These are phyloP conservation scores for Ceratina japonica DNA, from an alignment of 1,140 invertebrate genomes.

Conservation along the genomic window DNA sequence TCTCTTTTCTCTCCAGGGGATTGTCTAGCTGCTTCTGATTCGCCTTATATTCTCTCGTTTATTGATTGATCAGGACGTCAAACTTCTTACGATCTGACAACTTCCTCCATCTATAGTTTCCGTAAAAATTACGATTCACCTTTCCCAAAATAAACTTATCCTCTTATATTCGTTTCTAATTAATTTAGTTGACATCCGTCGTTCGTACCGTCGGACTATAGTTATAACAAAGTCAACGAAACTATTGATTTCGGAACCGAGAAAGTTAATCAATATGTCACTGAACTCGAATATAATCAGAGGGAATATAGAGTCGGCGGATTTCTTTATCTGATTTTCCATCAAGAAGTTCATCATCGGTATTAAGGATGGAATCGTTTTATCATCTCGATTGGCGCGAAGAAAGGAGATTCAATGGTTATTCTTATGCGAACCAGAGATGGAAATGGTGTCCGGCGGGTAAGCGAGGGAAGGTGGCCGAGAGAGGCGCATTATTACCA, in stretches of 20 bases:
- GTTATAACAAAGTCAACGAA: too few relatives aligned
- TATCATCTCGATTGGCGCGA: conserved; percentile 15
- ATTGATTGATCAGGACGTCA: conserved; percentile 51
- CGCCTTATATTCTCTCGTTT: conserved; percentile 59
- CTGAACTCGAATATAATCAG: background rate
- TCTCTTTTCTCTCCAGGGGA: conserved; percentile 59
- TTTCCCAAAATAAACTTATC: background rate
- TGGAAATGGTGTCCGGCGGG: conserved; percentile 30
- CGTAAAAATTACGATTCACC: background rate
- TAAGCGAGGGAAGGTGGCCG: conserved; percentile 27
- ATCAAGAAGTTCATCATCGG: conserved; percentile 22
- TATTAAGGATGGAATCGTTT: conserved; percentile 15
- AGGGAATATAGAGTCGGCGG: background rate
- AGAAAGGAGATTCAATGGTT: conserved; percentile 35
- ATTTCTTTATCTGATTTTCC: background rate
- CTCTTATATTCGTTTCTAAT: too few relatives aligned
- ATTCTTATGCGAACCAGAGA: conserved; percentile 36
- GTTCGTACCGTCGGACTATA: too few relatives aligned
- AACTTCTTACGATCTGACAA: conserved; percentile 3
- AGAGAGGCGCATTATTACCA: conserved; percentile 65
- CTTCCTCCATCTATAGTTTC: background rate
- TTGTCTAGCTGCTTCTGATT: conserved; percentile 66
- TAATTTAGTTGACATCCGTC: too few relatives aligned
- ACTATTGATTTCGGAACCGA: background rate
- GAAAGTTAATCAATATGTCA: background rate